Conservation (phyloP, 2,888 invertebrate genomes). For the Mesochorus sp. region DNA sequence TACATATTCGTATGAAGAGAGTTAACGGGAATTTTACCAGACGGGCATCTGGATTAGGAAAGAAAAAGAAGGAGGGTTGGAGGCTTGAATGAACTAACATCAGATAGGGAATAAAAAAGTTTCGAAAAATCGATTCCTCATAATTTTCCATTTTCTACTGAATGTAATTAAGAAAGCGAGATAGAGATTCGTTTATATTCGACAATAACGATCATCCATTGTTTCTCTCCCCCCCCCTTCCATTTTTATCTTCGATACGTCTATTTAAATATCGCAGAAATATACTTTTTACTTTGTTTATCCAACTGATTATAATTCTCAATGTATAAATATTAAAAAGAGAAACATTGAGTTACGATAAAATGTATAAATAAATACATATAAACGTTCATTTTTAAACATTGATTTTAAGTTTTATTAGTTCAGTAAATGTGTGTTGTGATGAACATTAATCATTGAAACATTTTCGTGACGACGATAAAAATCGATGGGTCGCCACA, state of each 20-base stretch:
- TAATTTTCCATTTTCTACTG: background rate
- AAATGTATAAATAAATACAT: too few relatives aligned
- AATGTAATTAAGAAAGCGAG: background rate
- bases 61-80: background rate
- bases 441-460: too few relatives aligned
- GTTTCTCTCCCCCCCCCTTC: too few relatives aligned
- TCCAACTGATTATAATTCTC: too few relatives aligned
- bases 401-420: too few relatives aligned
- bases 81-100: background rate
- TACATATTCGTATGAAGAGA: background rate
- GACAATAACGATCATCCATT: background rate
- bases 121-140: background rate
- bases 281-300: too few relatives aligned
- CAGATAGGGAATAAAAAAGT: background rate
- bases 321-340: too few relatives aligned
- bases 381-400: too few relatives aligned
- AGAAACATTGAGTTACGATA: too few relatives aligned
- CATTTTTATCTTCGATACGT: too few relatives aligned
- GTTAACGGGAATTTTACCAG: slow-evolving; percentile 8
- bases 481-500: slow-evolving; percentile 2
- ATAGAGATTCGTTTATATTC: background rate
- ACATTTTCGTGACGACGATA: background rate
- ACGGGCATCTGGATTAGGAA: slow-evolving; percentile 23
- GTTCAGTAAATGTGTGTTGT: too few relatives aligned
- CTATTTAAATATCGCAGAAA: too few relatives aligned